phyloP scores from a whole-genome alignment of 2,797 vertebrate genomes.

The Myotis findleyi region DNA sequence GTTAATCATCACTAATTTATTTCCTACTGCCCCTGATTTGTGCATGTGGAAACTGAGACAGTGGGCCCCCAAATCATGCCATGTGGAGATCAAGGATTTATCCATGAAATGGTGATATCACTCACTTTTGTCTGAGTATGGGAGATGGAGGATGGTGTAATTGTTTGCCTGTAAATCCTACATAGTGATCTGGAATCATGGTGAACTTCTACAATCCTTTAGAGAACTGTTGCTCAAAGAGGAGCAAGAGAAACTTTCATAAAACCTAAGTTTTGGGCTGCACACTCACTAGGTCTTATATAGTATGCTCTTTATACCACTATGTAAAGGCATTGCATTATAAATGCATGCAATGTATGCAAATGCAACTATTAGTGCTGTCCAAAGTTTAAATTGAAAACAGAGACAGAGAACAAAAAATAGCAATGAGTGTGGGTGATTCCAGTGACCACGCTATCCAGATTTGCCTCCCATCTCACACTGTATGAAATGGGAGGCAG shows the following conservation, averaged over 20 bases:
- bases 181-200: not conserved
- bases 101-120: not conserved
- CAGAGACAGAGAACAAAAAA: not conserved
- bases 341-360: not conserved
- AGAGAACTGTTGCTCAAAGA: not conserved
- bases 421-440: not conserved
- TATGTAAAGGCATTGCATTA: not conserved
- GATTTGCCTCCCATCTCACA: too few species aligned
- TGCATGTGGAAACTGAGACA: not conserved
- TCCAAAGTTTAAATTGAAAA: not conserved
- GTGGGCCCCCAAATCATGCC: not conserved
- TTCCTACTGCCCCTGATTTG: not conserved
- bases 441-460: not conserved
- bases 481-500: not conserved
- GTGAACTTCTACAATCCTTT: not conserved
- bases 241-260: not conserved
- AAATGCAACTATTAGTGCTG: not conserved
- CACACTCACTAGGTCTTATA: not conserved
- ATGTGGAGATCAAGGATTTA: not conserved
- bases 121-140: not conserved
- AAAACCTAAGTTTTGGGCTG: not conserved
- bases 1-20: constrained; percentile 14
- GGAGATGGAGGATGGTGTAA: not conserved
- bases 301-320: not conserved
- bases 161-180: not conserved